Percentiles rank a stretch among this genome's conserved stretches.
Conservation (phyloP, 1,140 invertebrate species). For the Grapholita molesta region DNA sequence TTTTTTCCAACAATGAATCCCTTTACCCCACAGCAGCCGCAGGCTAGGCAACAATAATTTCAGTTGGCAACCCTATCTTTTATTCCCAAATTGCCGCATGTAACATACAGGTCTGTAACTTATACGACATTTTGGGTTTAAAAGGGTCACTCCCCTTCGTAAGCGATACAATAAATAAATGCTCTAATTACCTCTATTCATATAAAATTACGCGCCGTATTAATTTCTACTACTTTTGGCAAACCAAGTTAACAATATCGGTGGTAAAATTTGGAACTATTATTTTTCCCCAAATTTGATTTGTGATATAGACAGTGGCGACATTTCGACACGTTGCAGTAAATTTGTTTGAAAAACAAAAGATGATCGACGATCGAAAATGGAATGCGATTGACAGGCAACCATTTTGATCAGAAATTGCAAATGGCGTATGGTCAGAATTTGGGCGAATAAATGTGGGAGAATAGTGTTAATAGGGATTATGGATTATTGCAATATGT, state of each 20-base stretch:
- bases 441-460: neutral
- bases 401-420: neutral
- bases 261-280: neutral
- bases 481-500: neutral
- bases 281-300: neutral
- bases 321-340: neutral
- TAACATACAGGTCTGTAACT: neutral
- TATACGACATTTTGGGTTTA: neutral
- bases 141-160: neutral
- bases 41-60: neutral
- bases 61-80: neutral
- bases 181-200: slow-evolving; percentile 15
- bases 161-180: slow-evolving; percentile 18
- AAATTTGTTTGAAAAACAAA: neutral
- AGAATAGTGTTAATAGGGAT: neutral
- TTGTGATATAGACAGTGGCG: neutral
- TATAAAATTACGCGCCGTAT: slow-evolving; percentile 4
- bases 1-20: neutral
- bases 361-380: neutral
- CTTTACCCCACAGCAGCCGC: neutral
- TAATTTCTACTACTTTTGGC: neutral
- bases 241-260: neutral
- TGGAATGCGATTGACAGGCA: neutral
- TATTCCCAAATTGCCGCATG: neutral
- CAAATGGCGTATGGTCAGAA: slow-evolving; percentile 8